Evolutionary conservation across 2,113 vertebrate genomes (phyloP).

Genomic region (Mirza zaza): DNA sequence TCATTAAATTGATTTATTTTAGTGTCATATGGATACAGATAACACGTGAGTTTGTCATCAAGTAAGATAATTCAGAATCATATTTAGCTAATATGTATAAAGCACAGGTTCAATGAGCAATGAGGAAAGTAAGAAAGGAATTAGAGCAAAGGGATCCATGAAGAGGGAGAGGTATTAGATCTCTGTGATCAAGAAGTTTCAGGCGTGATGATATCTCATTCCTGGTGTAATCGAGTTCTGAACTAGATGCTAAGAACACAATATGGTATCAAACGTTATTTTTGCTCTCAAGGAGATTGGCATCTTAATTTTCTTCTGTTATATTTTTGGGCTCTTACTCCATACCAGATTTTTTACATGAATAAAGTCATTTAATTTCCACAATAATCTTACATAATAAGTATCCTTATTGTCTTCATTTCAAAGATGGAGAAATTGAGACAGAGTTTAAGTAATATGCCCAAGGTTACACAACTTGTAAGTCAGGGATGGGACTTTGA

Average conservation of each 20-base stretch:
- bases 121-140: neutral
- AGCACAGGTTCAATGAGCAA: neutral
- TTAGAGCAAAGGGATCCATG: neutral
- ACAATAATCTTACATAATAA: neutral
- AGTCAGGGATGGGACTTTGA: neutral
- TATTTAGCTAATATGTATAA: neutral
- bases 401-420: neutral
- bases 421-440: neutral
- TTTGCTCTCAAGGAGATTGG: neutral
- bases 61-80: neutral
- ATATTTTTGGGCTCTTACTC: neutral
- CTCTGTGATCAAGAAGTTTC: neutral
- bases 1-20: neutral
- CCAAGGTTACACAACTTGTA: neutral
- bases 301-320: neutral
- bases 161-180: neutral
- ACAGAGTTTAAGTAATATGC: neutral
- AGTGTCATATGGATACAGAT: neutral
- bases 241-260: neutral
- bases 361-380: slow-evolving; percentile 5
- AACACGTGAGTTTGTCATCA: neutral
- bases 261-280: neutral
- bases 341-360: neutral
- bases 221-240: neutral
- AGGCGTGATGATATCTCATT: neutral